Base-by-base conservation (phyloP, 2,113 vertebrate species). In the Alectura lathami region DNA sequence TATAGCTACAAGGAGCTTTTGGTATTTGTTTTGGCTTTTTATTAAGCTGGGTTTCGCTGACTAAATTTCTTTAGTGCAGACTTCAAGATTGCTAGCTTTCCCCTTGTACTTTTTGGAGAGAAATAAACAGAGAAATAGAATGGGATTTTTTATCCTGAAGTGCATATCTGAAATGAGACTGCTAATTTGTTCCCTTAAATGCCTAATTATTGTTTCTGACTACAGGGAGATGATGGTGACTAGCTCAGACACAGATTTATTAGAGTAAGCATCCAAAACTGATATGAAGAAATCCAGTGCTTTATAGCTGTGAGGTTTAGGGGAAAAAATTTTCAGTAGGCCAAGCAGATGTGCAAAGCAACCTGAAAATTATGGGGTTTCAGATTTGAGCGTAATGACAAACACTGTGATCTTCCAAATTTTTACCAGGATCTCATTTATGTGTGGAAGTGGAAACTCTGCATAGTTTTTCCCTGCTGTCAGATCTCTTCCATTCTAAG, bases 361-460 rank as follows among this genome's bases (percentile, higher is more conserved):
- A 27, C 15, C n/a, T 24, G 57, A 60, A 60, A 27, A 9, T 27
- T 3, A 50, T 50, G 24, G 20, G 13, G 26, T 38, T 51, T 70
- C 18, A 51, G 68, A 34, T 30, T 51, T 70, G 34, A 70, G 26
- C 34, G 51, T 40, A 40, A 40, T 40, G 36, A 36, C 8, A 18
- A 70, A 38, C 18, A 9, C 8, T 22, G 34, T 51, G 26, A 38
- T 70, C 48, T 73, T 76, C 36, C 9, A 57, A 30, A 16, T 27
- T 86, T 74, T 86, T 67, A 48, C 83, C 75, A 83, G 89, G 51
- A 79, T 80, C 68, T 84, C 89, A 20, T 59, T 90, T 73, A 86
- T 74, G 81, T 90, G 84, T 88, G 38, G 69, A 82, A 87, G 78
- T 42, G 54, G 67, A 89, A 89, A 67, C 32, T n/a, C 38, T 21